These are phyloP conservation scores for Oligia latruncula DNA, from an alignment of 2,888 invertebrate genomes.

Conservation along the genomic window DNA sequence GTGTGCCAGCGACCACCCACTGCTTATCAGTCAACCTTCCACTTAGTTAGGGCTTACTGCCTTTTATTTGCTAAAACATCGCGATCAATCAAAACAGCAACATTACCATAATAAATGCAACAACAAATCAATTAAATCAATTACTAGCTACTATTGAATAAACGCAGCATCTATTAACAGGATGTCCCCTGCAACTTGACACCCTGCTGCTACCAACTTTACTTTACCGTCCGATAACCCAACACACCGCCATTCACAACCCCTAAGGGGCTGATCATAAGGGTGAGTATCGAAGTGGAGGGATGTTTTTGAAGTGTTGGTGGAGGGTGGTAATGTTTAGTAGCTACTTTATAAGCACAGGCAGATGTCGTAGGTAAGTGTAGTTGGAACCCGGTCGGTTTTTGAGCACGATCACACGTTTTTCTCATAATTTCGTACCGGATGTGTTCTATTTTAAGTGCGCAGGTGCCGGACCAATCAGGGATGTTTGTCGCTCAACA, in stretches of 20 bases:
- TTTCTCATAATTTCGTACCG: constrained; percentile 72
- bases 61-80: neutral
- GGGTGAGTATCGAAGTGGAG: constrained; percentile 16
- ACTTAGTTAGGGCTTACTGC: neutral
- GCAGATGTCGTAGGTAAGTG: constrained; percentile 57
- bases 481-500: constrained; percentile 59
- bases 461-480: constrained; percentile 72
- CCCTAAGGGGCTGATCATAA: neutral
- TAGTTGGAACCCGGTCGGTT: constrained; percentile 52
- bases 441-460: constrained; percentile 75
- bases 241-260: constrained; percentile 13
- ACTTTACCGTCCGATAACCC: constrained; percentile 23
- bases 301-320: constrained; percentile 4
- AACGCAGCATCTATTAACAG: constrained; percentile 61
- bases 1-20: neutral
- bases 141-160: constrained; percentile 50
- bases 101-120: constrained; percentile 6
- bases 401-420: constrained; percentile 79
- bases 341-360: constrained; percentile 61
- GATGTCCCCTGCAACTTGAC: constrained; percentile 68
- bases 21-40: neutral
- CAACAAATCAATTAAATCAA: constrained; percentile 55
- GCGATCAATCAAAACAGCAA: neutral
- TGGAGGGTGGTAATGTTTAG: constrained; percentile 42
- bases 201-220: constrained; percentile 45